These are phyloP conservation scores for Pelecanus crispus DNA, from an alignment of 2,113 vertebrate species.

Conservation along the genomic window DNA sequence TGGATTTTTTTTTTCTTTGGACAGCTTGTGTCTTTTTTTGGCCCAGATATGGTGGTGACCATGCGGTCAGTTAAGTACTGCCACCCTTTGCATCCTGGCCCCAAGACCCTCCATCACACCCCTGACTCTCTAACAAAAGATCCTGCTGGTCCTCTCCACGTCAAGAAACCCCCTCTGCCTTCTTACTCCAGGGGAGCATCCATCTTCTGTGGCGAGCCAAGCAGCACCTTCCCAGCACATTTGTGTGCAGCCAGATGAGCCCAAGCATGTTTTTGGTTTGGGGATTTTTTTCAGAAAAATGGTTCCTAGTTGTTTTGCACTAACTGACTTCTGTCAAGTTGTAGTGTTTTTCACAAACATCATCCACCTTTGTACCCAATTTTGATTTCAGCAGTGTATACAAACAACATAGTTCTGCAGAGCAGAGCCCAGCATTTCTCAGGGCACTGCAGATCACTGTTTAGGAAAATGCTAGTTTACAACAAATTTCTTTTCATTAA, in stretches of 20 bases:
- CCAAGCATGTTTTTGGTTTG: background rate
- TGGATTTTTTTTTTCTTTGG: background rate
- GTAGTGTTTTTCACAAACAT: rapidly evolving
- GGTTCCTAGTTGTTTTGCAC: background rate
- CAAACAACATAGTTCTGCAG: background rate
- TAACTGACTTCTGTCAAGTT: background rate
- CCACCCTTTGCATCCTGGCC: background rate
- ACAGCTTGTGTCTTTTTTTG: background rate
- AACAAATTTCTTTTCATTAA: background rate
- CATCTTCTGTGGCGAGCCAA: background rate
- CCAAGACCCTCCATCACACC: background rate
- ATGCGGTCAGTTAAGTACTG: background rate
- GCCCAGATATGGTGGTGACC: too few relatives aligned
- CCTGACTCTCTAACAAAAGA: background rate
- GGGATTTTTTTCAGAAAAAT: background rate
- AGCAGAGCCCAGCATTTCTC: background rate
- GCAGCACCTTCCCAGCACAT: background rate
- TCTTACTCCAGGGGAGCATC: background rate
- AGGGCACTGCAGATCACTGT: background rate
- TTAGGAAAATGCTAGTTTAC: background rate
- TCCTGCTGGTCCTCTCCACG: background rate
- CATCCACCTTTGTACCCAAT: background rate
- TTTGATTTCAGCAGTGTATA: background rate
- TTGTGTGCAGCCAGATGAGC: background rate
- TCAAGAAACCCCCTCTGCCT: background rate